These are phyloP conservation scores for Lutra lutra DNA, from an alignment of 2,797 vertebrate genomes.

Conservation along the genomic window DNA sequence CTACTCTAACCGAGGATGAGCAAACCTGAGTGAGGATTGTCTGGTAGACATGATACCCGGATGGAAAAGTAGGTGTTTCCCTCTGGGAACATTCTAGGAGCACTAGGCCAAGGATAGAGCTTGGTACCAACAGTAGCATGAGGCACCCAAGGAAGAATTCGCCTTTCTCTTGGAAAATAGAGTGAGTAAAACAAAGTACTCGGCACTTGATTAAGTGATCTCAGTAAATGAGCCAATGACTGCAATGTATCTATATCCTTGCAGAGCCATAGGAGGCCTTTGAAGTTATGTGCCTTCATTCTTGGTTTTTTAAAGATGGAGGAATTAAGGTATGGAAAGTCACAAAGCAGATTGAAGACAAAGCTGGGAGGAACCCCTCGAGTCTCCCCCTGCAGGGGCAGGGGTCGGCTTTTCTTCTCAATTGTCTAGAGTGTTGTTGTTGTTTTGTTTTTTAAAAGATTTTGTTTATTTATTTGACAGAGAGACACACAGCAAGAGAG, in stretches of 20 bases:
- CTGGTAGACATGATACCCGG: background rate
- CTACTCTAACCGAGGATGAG: background rate
- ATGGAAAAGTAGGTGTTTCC: background rate
- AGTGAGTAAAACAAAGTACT: background rate
- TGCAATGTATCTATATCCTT: accelerated
- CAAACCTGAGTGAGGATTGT: background rate
- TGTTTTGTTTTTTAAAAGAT: too few species aligned
- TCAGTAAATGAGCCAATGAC: background rate
- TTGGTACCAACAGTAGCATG: background rate
- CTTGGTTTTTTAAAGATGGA: background rate
- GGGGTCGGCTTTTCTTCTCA: background rate
- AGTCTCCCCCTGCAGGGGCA: background rate
- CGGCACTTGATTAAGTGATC: background rate
- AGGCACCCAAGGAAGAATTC: background rate
- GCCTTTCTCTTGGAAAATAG: background rate
- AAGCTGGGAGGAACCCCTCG: background rate
- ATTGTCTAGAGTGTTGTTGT: background rate
- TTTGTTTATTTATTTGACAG: too few species aligned
- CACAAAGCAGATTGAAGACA: background rate
- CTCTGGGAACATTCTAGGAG: too few species aligned
- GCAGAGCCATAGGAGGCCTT: background rate
- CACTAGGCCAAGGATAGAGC: too few species aligned
- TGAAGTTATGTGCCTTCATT: background rate
- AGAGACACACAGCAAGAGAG: too few species aligned
- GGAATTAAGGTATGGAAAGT: background rate